Evolutionary conservation across 2,797 vertebrate genomes (phyloP).

Genomic region (Sebastes nivosus): DNA sequence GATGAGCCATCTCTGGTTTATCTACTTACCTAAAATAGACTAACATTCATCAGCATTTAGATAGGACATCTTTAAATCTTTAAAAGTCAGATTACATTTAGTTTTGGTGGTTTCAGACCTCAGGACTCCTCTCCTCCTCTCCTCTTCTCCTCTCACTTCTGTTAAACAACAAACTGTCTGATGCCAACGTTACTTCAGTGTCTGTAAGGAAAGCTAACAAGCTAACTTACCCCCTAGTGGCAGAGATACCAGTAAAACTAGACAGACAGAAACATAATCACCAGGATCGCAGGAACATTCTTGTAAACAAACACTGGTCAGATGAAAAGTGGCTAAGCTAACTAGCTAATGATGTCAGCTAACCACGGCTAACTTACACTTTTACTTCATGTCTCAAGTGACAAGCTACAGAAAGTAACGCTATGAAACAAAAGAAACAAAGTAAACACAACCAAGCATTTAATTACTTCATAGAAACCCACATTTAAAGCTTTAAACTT

Average conservation of each 20-base stretch:
- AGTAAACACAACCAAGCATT: rapidly evolving
- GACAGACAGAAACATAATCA: neutral
- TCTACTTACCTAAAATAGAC: too few species aligned
- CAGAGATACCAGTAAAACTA: neutral
- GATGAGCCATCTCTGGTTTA: neutral
- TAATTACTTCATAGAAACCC: rapidly evolving
- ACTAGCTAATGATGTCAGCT: constrained; percentile 2
- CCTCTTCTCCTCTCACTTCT: neutral
- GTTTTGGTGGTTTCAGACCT: neutral
- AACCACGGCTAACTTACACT: constrained; percentile 26
- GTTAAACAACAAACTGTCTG: constrained; percentile 15
- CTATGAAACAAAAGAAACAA: rapidly evolving
- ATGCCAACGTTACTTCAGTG: neutral
- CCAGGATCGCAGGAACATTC: neutral
- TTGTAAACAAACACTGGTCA: neutral
- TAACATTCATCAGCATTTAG: neutral
- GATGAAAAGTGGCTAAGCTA: neutral
- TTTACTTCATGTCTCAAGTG: neutral
- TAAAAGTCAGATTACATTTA: neutral
- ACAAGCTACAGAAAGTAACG: neutral
- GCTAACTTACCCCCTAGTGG: neutral
- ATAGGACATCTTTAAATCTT: neutral
- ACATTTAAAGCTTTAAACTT: constrained; percentile 34
- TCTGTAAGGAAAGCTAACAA: neutral
- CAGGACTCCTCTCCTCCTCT: neutral